These are phyloP conservation scores for Barnardius zonarius DNA, from an alignment of 2,113 vertebrate genomes.

Conservation along the genomic window DNA sequence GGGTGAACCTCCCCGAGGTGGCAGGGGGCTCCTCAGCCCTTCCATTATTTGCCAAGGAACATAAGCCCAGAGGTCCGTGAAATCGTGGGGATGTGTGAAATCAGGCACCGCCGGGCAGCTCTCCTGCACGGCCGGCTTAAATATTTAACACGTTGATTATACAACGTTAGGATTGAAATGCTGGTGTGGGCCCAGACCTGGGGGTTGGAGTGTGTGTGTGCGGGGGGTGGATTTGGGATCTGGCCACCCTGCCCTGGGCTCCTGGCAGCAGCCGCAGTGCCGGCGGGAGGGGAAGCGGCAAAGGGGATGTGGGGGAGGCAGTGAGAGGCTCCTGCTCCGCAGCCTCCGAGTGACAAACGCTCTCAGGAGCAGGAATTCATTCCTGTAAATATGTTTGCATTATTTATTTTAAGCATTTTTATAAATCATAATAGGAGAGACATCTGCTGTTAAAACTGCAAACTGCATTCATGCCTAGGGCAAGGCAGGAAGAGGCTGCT, in stretches of 20 bases:
- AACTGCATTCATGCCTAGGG: slow-evolving; percentile 77
- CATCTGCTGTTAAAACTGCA: slow-evolving; percentile 86
- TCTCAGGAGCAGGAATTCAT: slow-evolving; percentile 44
- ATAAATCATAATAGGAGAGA: slow-evolving; percentile 87
- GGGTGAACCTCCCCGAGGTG: background rate
- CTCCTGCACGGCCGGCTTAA: slow-evolving; percentile 13
- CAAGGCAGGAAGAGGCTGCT: slow-evolving; percentile 33
- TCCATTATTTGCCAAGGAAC: slow-evolving; percentile 39
- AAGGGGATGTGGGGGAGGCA: background rate
- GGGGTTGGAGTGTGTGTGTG: background rate
- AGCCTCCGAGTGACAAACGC: slow-evolving; percentile 21
- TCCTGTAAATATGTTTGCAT: slow-evolving; percentile 77
- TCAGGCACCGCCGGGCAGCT: slow-evolving; percentile 39
- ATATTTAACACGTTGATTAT: slow-evolving; percentile 36
- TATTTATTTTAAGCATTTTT: slow-evolving; percentile 82
- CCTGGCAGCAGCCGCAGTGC: background rate
- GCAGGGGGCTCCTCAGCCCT: background rate
- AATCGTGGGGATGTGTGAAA: slow-evolving; percentile 46
- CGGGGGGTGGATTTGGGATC: background rate
- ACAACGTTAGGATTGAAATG: background rate
- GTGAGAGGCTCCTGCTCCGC: background rate
- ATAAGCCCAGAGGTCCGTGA: slow-evolving; percentile 54
- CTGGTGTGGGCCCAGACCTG: background rate
- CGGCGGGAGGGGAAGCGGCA: background rate
- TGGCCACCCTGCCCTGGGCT: background rate